Base-by-base conservation (phyloP, 2,797 vertebrate species). In the Chanos chanos region DNA sequence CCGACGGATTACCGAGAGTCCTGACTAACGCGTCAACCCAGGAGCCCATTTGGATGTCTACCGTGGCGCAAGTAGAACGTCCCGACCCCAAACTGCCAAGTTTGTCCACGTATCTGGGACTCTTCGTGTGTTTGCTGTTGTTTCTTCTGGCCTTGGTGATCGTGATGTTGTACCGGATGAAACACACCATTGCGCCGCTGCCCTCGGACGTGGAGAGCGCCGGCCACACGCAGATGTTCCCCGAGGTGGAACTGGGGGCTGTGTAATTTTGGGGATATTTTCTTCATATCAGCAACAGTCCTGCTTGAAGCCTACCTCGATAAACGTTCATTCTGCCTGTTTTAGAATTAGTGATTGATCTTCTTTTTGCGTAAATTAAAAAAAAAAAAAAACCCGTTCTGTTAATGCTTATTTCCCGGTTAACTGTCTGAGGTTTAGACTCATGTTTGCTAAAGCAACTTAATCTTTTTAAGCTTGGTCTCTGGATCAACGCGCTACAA, bases 161-260 rank as follows among this genome's bases (percentile, higher is more conserved):
- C 27, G 72, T 69, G 50, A 78, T 76, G 76, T 72, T 80, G 13
- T 77, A 77, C 64, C 72, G 74, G 41, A 77, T 80, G 68, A 80
- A 80, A 22, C 72, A 78, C 66, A 77, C 70, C 8, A 71, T 80
- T 12, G 76, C 76, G 1, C 77, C 77, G 13, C 28, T 77, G 50
- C 72, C 72, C 7, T 64, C 76, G 31, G 72, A 74, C 27, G 55
- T 58, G 53, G 72, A 78, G 37, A 71, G 51, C 59, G 66, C 37
- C 0, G 54, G 59, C 36, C 69, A 66, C 12, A 49, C 64, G 13
- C 75, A 74, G 49, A 63, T 72, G 70, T 74, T 74, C 40, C 62
- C 69, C 19, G 75, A 74, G 63, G 72, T 77, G 36, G 72, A 74
- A 41, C 68, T 67, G 16, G n/a, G 31, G 30, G 39, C 43, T 1